A percentile compares a stretch with the other conserved stretches of the same genome.
phyloP scores from a whole-genome alignment of 2,113 vertebrate species.

The Morone saxatilis region DNA sequence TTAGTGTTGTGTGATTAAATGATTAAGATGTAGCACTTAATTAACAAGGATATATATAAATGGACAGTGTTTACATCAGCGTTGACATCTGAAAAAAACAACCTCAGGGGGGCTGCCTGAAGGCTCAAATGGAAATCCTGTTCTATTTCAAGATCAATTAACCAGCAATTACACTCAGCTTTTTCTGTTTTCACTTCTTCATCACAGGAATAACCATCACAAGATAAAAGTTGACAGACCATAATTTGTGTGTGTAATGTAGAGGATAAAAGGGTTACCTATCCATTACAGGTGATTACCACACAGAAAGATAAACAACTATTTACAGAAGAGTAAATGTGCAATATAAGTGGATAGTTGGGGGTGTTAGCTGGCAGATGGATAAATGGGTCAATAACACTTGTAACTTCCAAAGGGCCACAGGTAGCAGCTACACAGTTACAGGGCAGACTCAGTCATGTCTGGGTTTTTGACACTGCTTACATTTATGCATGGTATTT shows the following conservation, averaged over 20 bases:
- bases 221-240: neutral
- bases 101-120: no score
- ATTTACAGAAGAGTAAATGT: neutral
- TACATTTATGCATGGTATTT: slow-evolving; percentile 20
- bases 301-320: neutral
- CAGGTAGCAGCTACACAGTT: slow-evolving; percentile 11
- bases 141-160: neutral
- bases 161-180: neutral
- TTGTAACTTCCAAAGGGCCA: neutral
- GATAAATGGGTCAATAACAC: neutral
- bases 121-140: neutral
- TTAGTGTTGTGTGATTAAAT: slow-evolving; percentile 10
- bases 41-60: neutral
- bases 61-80: slow-evolving; percentile 5
- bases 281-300: neutral
- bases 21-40: neutral
- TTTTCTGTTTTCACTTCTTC: neutral
- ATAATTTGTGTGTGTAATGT: neutral
- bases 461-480: slow-evolving; percentile 24
- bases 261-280: neutral
- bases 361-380: neutral
- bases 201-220: neutral
- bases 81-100: neutral
- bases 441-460: slow-evolving; percentile 8
- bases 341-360: neutral